phyloP scores from a whole-genome alignment of 2,113 vertebrate species.

The Pollachius pollachius region DNA sequence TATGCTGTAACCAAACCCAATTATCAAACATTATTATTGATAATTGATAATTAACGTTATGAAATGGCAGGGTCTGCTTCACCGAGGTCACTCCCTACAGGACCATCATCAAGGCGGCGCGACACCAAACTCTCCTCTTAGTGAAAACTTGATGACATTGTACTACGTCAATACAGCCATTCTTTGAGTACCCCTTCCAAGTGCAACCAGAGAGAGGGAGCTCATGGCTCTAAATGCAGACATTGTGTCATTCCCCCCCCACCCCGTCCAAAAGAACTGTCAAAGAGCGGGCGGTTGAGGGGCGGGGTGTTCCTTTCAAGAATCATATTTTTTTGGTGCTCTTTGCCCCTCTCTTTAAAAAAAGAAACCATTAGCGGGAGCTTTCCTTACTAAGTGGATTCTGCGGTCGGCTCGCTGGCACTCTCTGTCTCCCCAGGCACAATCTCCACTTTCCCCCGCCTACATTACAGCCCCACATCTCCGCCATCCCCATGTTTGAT shows the following conservation, averaged over 20 bases:
- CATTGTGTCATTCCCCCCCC: conserved; percentile 19
- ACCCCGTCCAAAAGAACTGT: not conserved
- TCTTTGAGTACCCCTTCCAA: no score
- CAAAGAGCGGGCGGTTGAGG: not conserved
- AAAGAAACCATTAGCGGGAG: conserved; percentile 67
- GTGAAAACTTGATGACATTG: no score
- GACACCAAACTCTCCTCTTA: no score
- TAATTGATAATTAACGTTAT: no score
- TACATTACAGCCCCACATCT: conserved; percentile 53
- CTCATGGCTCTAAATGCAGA: conserved; percentile 29
- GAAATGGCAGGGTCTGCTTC: no score
- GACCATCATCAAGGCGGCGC: no score
- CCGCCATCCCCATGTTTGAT: conserved; percentile 40
- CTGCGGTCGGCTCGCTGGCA: conserved; percentile 64
- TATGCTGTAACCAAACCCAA: no score
- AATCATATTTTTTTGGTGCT: conserved; percentile 35
- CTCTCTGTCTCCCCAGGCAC: conserved; percentile 49
- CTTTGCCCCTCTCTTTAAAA: conserved; percentile 57
- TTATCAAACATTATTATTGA: no score
- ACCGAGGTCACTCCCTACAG: no score
- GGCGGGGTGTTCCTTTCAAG: conserved; percentile 55
- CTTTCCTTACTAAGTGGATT: conserved; percentile 69
- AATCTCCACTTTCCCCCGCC: conserved; percentile 50
- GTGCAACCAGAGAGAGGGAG: conserved; percentile 20
- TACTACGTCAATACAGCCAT: no score